These are phyloP conservation scores for Mythimna pallens DNA, from an alignment of 2,888 invertebrate species.

Conservation along the genomic window DNA sequence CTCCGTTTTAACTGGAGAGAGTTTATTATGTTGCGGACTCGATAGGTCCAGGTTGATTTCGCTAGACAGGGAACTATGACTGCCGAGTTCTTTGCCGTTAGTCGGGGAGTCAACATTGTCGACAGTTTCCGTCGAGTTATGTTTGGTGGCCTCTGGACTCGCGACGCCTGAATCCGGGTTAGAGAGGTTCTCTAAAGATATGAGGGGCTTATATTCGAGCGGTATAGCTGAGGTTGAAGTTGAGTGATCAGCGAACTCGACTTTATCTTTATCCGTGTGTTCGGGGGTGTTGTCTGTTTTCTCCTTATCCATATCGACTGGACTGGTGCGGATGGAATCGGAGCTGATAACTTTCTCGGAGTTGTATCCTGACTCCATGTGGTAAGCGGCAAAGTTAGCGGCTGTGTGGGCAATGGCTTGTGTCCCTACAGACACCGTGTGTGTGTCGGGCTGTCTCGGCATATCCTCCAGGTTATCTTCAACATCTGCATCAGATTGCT, in stretches of 20 bases:
- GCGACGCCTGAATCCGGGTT: constrained; percentile 90
- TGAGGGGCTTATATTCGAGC: constrained; percentile 84
- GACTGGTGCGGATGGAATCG: constrained; percentile 87
- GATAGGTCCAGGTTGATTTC: constrained; percentile 91
- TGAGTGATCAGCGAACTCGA: constrained; percentile 86
- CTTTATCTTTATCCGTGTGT: constrained; percentile 89
- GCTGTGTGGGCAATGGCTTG: constrained; percentile 83
- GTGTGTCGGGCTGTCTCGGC: constrained; percentile 76
- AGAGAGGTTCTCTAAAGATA: constrained; percentile 83
- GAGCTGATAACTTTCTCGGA: constrained; percentile 88
- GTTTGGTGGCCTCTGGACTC: constrained; percentile 90
- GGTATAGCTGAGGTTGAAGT: constrained; percentile 80
- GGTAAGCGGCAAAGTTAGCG: constrained; percentile 87
- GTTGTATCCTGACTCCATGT: constrained; percentile 93
- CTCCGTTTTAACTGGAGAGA: constrained; percentile 81
- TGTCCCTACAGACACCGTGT: constrained; percentile 75
- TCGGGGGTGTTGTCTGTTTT: constrained; percentile 91
- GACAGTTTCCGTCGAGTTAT: constrained; percentile 89
- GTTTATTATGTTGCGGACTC: constrained; percentile 85
- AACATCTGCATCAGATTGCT: constrained; percentile 95
- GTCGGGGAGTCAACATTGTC: constrained; percentile 87
- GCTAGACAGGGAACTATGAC: constrained; percentile 88
- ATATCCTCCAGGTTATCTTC: constrained; percentile 94
- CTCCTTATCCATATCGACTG: constrained; percentile 87
- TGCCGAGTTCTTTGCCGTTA: constrained; percentile 85